These are phyloP conservation scores for Aspidiotus destructor DNA, from an alignment of 2,888 invertebrate genomes.

Conservation along the genomic window DNA sequence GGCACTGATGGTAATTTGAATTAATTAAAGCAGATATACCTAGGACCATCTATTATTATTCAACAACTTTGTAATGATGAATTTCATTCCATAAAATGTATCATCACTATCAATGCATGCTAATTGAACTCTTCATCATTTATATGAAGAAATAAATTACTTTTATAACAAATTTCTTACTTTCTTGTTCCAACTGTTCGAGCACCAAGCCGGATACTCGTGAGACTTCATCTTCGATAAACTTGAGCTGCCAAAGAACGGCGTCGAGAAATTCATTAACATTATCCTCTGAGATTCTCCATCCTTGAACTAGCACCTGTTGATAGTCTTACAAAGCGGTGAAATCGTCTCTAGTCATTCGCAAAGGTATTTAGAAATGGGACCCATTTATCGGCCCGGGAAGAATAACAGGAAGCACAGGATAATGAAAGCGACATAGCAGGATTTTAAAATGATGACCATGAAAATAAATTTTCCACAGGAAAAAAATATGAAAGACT, in stretches of 20 bases:
- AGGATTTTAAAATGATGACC: too few species aligned
- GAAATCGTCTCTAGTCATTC: background rate
- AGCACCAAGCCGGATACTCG: slow-evolving; percentile 48
- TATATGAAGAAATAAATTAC: slow-evolving; percentile 6
- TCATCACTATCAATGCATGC: background rate
- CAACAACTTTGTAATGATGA: too few species aligned
- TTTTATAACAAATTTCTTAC: slow-evolving; percentile 39
- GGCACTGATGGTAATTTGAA: too few species aligned
- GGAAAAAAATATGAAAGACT: too few species aligned
- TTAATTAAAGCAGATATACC: too few species aligned
- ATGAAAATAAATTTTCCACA: too few species aligned
- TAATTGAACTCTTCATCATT: background rate
- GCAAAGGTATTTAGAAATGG: background rate
- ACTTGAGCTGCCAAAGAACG: slow-evolving; percentile 50
- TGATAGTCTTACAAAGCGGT: slow-evolving; percentile 20
- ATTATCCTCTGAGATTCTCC: slow-evolving; percentile 52
- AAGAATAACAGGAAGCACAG: too few species aligned
- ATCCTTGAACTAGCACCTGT: slow-evolving; percentile 58
- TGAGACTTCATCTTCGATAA: slow-evolving; percentile 53
- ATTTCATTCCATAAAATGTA: background rate
- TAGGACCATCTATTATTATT: too few species aligned
- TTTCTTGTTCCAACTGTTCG: slow-evolving; percentile 48
- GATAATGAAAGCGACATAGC: too few species aligned
- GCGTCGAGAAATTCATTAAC: slow-evolving; percentile 49
- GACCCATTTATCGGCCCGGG: too few species aligned